Conservation (phyloP, 2,113 vertebrate species). For the Pomatorhinus ruficollis region DNA sequence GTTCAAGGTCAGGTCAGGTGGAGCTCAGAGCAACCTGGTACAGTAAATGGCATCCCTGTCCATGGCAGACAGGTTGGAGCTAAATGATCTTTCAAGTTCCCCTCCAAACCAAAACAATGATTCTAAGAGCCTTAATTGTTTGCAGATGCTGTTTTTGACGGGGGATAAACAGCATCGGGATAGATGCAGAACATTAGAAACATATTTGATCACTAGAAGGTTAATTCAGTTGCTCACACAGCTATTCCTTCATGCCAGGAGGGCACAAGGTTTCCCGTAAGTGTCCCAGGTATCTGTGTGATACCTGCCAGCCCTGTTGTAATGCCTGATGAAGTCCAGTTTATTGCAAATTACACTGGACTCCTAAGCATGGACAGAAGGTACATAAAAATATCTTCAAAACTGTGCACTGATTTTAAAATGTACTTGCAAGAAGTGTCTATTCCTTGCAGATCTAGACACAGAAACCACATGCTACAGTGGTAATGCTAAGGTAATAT, state of each 20-base stretch:
- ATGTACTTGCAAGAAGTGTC: background rate
- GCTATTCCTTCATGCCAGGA: background rate
- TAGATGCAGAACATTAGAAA: background rate
- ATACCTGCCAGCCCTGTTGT: background rate
- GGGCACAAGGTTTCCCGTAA: background rate
- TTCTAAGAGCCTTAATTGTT: background rate
- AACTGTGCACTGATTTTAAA: background rate
- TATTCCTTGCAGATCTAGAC: background rate
- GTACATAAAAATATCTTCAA: background rate
- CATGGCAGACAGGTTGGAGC: background rate
- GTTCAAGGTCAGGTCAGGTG: background rate
- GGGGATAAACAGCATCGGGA: background rate
- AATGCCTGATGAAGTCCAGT: background rate
- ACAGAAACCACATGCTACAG: background rate
- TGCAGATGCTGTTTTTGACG: background rate
- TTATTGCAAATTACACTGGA: background rate
- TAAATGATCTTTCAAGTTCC: background rate
- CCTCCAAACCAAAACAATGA: background rate
- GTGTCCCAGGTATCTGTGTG: background rate
- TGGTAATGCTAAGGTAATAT: background rate
- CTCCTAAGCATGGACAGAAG: background rate
- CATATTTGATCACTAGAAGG: background rate
- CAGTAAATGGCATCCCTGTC: background rate
- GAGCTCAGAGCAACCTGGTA: background rate
- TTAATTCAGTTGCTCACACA: background rate